Conservation (phyloP, 2,888 invertebrate species). For the Pediacus dermestoides region DNA sequence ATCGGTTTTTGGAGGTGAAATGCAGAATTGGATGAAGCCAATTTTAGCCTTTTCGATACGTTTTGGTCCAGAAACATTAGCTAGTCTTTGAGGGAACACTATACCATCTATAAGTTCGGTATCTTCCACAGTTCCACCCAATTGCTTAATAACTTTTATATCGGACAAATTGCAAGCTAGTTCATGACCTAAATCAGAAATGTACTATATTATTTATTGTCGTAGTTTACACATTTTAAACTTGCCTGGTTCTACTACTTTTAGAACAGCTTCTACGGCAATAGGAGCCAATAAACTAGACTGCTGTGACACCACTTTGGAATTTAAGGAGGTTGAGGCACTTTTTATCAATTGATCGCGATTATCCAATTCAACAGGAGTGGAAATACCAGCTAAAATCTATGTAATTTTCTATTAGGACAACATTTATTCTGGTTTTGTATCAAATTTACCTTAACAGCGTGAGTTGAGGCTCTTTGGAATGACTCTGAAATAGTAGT, state of each 20-base stretch:
- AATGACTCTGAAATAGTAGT: constrained; percentile 97
- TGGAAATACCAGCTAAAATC: constrained; percentile 80
- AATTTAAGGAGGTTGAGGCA: constrained; percentile 97
- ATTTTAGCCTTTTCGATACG: constrained; percentile 97
- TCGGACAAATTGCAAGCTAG: constrained; percentile 84
- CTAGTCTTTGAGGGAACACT: constrained; percentile 84
- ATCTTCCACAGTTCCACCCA: constrained; percentile 97
- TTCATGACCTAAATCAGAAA: constrained; percentile 50
- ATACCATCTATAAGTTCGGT: constrained; percentile 95
- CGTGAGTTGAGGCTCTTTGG: constrained; percentile 76
- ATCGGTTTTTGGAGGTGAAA: constrained; percentile 99
- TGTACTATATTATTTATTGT: not conserved
- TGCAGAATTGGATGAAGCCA: constrained; percentile 98
- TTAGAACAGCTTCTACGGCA: constrained; percentile 94
- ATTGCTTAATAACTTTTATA: constrained; percentile 93
- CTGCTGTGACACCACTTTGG: constrained; percentile 98
- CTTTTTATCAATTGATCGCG: constrained; percentile 85
- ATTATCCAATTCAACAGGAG: constrained; percentile 80
- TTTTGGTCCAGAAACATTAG: constrained; percentile 88
- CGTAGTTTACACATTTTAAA: not conserved
- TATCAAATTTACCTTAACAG: constrained; percentile 57
- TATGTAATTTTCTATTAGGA: constrained; percentile 24
- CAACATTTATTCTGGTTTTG: constrained; percentile 5
- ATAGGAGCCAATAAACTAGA: constrained; percentile 93
- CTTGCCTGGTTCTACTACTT: constrained; percentile 65